Percentiles rank a stretch among this genome's conserved stretches.
Evolutionary conservation across 2,888 invertebrate species (phyloP).

Genomic region (Tenthredo livida): DNA sequence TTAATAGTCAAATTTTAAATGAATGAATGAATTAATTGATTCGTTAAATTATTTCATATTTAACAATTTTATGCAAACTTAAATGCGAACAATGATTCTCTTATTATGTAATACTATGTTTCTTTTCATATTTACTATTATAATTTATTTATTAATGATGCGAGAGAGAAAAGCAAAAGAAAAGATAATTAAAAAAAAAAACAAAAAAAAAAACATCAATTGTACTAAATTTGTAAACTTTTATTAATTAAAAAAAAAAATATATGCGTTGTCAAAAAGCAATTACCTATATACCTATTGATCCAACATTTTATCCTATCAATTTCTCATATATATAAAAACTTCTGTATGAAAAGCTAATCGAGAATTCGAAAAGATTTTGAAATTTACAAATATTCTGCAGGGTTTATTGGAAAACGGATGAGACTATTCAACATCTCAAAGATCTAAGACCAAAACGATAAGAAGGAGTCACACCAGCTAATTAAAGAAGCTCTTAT

Average conservation of each 20-base stretch:
- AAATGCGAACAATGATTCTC: background rate
- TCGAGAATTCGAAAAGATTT: background rate
- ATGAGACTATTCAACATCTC: background rate
- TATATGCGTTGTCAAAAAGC: constrained; percentile 67
- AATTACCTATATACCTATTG: background rate
- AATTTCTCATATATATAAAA: background rate
- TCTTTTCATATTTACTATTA: background rate
- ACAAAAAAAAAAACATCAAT: constrained; percentile 60
- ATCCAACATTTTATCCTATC: background rate
- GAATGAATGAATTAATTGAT: background rate
- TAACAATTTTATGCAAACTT: background rate
- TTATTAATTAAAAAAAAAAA: constrained; percentile 62
- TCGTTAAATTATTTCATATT: background rate
- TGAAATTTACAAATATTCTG: background rate
- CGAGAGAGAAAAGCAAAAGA: background rate
- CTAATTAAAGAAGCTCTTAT: background rate
- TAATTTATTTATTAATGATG: background rate
- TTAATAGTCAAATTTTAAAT: background rate
- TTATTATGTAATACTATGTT: background rate
- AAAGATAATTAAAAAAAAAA: constrained; percentile 54
- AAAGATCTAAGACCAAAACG: background rate
- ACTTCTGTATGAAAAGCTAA: background rate
- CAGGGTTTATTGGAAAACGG: background rate
- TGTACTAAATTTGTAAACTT: constrained; percentile 71
- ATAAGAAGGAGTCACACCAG: background rate